Base-by-base conservation (phyloP, 2,797 vertebrate species). In the Catamblyrhynchus diadema region DNA sequence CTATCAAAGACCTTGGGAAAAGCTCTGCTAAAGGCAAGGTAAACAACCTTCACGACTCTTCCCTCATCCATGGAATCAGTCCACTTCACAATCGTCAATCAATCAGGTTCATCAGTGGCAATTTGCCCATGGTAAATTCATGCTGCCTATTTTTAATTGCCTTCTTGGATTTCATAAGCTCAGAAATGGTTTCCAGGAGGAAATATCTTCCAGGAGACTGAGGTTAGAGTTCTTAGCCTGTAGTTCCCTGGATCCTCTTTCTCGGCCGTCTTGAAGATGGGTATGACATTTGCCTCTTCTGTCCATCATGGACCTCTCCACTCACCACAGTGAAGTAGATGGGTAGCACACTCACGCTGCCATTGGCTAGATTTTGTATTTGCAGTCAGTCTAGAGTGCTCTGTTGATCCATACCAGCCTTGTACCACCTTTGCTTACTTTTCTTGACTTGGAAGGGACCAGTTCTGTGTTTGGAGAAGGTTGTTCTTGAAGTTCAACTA, bases 281-380 rank as follows among this genome's bases (percentile, higher is more conserved):
- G 14, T 67, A 54, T 33, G 28, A 51, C 8, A 70, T 77, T 65
- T 77, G 10, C 18, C 17, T 60, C 66, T 66, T 91, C 48, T 57
- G 37, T 60, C 37, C 41, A 60, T 30, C 21, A n/a, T 1, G 10
- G 41, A 72, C 45, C 10, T 69, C 16, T 41, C 11, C 12, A 12
- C 0, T 25, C 24, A 73, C 37, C 60, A 30, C 8, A 28, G 6
- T 0, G 0, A 93, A 72, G 62, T 0, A 5, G 2, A 60, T 2
- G 8, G 51, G 32, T 30, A 93, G 23, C 18, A 81, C 37, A 51
- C 5, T 81, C 35, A 54, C 0, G 8, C 44, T 35, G 32, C 35
- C 32, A 82, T 7, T 22, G 44, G 41, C 22, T 51, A 60, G 44
- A 79, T 54, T 81, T 64, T 2, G 1, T 50, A 60, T 50, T 12